A percentile compares a stretch with the other conserved stretches of the same genome.
Evolutionary conservation across 2,888 invertebrate genomes (phyloP).

Genomic region (Sminthurides aquaticus): DNA sequence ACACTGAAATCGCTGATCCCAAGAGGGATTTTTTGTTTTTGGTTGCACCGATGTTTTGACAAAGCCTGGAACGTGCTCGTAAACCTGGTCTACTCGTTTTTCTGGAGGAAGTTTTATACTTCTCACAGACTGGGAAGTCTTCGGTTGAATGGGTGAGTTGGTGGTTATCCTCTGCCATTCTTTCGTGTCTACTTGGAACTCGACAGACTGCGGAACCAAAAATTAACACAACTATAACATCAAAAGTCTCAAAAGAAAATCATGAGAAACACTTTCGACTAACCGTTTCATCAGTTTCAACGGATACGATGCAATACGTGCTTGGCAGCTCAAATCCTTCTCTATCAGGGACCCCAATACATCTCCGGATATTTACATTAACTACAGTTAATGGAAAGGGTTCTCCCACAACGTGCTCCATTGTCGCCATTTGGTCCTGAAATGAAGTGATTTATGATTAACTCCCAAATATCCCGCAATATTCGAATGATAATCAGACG

Average conservation of each 20-base stretch:
- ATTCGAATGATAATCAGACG: too few relatives aligned
- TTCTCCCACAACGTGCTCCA: conserved; percentile 37
- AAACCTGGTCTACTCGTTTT: conserved; percentile 28
- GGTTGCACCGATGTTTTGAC: conserved; percentile 31
- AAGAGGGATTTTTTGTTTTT: conserved; percentile 29
- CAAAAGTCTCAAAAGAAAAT: neutral
- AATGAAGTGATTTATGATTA: too few relatives aligned
- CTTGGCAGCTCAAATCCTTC: conserved; percentile 23
- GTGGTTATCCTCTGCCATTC: conserved; percentile 35
- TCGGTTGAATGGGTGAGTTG: conserved; percentile 23
- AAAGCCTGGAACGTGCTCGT: conserved; percentile 25
- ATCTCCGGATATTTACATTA: conserved; percentile 29
- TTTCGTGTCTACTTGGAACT: conserved; percentile 32
- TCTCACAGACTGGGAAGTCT: neutral
- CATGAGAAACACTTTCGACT: conserved; percentile 7
- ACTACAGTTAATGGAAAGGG: conserved; percentile 37
- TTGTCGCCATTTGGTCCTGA: conserved; percentile 32
- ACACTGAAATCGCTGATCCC: conserved; percentile 41
- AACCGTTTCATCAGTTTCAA: conserved; percentile 36
- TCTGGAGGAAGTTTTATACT: conserved; percentile 25
- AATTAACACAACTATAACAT: neutral
- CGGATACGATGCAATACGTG: conserved; percentile 37
- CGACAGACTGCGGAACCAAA: conserved; percentile 22
- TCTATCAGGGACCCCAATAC: conserved; percentile 23
- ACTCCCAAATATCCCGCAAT: too few relatives aligned